Base-by-base conservation (phyloP, 2,888 invertebrate species). In the Muscina levida region DNA sequence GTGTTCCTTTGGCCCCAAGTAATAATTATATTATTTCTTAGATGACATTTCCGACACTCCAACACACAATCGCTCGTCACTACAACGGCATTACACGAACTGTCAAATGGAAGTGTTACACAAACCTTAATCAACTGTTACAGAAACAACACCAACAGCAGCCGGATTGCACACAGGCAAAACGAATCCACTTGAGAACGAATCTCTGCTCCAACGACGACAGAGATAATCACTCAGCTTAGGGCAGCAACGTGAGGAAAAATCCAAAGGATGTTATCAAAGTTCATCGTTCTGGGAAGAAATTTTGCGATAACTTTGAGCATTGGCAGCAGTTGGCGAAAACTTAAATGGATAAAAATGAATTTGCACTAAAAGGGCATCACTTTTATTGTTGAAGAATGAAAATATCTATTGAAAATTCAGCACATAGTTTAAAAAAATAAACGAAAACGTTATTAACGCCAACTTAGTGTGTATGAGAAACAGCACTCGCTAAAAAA, bases 81-180 rank as follows among this genome's bases (percentile, higher is more conserved):
- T 22, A 42, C 42, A 3, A 4, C 11, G 1, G 42, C 42, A 19
- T 59, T 62, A 62, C 62, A 62, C 37, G 42, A 62, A 62, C 19
- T 62, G 19, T 62, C 39, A 62, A 42, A 13, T 22, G 62, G 11
- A 42, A 62, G 4, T 42, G 42, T 42, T 19, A 62, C 62, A 62
- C 62, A 62, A 62, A 62, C 22, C 62, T 62, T 59, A 59, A 59
- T 59, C 59, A 59, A 59, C 59, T 59, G 59, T 59, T 42, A 42
- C 62, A 62, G 2, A 15, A 62, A 62, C 39, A 62, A 22, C 62
- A 42, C 15, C 17, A 39, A 31, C 15, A 57, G 10, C 17, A 39
- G 19, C 10, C 53, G 22, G 19, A 37, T 1, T 37, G 15, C 13
- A 11, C 22, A 13, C 62, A 62, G 42, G 42, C 42, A 42, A 17